A percentile compares a stretch with the other conserved stretches of the same genome.
These are phyloP conservation scores for Bombyx mandarina DNA, from an alignment of 1,140 invertebrate genomes.

Conservation along the genomic window DNA sequence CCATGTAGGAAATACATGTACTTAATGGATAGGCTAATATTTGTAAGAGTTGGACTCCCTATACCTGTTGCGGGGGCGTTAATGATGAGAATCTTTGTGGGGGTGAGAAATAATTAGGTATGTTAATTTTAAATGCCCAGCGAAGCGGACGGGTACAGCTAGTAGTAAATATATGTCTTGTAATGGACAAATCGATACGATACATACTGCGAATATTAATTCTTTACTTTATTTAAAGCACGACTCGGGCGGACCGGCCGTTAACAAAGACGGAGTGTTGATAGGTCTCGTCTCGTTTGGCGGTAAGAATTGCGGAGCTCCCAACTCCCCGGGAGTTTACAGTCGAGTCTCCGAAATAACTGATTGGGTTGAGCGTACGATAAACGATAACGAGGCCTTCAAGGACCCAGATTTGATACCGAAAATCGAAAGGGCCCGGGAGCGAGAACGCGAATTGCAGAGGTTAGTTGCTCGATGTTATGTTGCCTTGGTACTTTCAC, in stretches of 20 bases:
- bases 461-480: slow-evolving; percentile 23
- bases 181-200: too few relatives aligned
- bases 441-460: slow-evolving; percentile 38
- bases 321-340: slow-evolving; percentile 52
- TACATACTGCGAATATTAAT: too few relatives aligned
- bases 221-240: slow-evolving; percentile 26
- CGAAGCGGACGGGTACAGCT: too few relatives aligned
- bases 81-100: too few relatives aligned
- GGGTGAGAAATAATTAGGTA: too few relatives aligned
- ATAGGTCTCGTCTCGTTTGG: slow-evolving; percentile 55
- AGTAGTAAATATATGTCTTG: too few relatives aligned
- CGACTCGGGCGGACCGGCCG: slow-evolving; percentile 55
- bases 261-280: slow-evolving; percentile 39
- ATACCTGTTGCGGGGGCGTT: too few relatives aligned
- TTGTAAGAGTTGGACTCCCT: too few relatives aligned
- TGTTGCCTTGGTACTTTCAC: too few relatives aligned
- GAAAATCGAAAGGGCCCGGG: slow-evolving; percentile 43
- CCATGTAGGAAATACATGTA: too few relatives aligned
- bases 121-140: too few relatives aligned
- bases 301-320: slow-evolving; percentile 55
- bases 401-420: slow-evolving; percentile 32
- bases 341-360: slow-evolving; percentile 44
- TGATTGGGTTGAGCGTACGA: slow-evolving; percentile 43
- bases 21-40: too few relatives aligned
- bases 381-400: slow-evolving; percentile 38